Conservation (phyloP, 1,140 invertebrate species). For the Acromyrmex echinatior region DNA sequence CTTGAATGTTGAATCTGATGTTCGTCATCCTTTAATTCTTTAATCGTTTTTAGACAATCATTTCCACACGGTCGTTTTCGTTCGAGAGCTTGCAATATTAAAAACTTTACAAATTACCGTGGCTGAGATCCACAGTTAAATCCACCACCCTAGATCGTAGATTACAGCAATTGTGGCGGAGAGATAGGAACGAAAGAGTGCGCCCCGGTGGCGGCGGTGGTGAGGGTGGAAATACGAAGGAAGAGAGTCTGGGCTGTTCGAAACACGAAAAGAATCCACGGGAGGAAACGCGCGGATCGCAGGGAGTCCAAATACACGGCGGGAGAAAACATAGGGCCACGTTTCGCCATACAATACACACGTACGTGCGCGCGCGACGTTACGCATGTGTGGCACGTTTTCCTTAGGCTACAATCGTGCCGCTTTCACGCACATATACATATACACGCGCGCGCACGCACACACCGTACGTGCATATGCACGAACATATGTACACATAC, state of each 20-base stretch:
- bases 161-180: conserved; percentile 74
- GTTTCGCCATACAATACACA: conserved; percentile 82
- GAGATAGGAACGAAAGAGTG: conserved; percentile 61
- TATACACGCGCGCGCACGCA: conserved; percentile 8
- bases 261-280: conserved; percentile 75
- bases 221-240: conserved; percentile 41
- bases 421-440: conserved; percentile 57
- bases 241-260: conserved; percentile 55
- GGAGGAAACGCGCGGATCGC: conserved; percentile 71
- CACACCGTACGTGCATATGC: conserved; percentile 60
- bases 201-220: conserved; percentile 5
- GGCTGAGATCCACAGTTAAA: conserved; percentile 74
- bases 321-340: conserved; percentile 80
- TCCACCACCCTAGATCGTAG: conserved; percentile 68
- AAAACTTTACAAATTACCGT: conserved; percentile 72
- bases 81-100: conserved; percentile 67
- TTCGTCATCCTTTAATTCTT: neutral
- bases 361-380: conserved; percentile 55
- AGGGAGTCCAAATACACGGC: conserved; percentile 58
- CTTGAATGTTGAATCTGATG: neutral
- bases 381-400: conserved; percentile 56
- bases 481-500: neutral
- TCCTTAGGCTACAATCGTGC: conserved; percentile 26
- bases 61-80: neutral
- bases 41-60: neutral